A percentile compares a stretch with the other conserved stretches of the same genome.
Conservation (phyloP, 2,888 invertebrate genomes). For the Leptinotarsa juncta region DNA sequence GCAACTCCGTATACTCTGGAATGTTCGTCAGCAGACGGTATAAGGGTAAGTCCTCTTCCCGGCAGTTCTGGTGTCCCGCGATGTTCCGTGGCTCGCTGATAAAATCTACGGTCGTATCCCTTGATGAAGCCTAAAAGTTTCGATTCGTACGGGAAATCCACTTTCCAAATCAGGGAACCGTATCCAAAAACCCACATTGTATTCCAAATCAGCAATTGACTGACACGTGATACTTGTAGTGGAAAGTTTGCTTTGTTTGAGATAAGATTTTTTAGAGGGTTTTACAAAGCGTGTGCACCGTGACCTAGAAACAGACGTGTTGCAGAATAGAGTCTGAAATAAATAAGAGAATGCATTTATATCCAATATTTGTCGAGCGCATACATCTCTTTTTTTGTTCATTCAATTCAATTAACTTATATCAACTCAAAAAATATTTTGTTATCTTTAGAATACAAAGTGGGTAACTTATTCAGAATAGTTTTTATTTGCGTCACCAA, state of each 20-base stretch:
- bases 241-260: background rate
- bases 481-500: too few relatives aligned
- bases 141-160: conserved; percentile 87
- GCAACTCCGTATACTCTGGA: conserved; percentile 88
- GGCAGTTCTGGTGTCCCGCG: conserved; percentile 89
- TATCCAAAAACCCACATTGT: conserved; percentile 95
- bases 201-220: too few relatives aligned
- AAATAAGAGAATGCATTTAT: too few relatives aligned
- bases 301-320: too few relatives aligned
- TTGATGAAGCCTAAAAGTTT: conserved; percentile 84
- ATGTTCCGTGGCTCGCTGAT: conserved; percentile 95
- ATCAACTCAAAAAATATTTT: too few relatives aligned
- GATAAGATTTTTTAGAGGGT: background rate
- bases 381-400: too few relatives aligned
- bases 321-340: too few relatives aligned
- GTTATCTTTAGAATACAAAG: too few relatives aligned
- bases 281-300: background rate
- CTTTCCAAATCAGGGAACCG: conserved; percentile 96
- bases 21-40: conserved; percentile 69
- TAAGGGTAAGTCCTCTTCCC: conserved; percentile 88
- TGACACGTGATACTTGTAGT: background rate
- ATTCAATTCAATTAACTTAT: too few relatives aligned
- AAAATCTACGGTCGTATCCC: conserved; percentile 89
- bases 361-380: too few relatives aligned
- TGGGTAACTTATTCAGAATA: too few relatives aligned